Evolutionary conservation across 2,797 vertebrate species (phyloP).

Genomic region (Tragopan temminckii): DNA sequence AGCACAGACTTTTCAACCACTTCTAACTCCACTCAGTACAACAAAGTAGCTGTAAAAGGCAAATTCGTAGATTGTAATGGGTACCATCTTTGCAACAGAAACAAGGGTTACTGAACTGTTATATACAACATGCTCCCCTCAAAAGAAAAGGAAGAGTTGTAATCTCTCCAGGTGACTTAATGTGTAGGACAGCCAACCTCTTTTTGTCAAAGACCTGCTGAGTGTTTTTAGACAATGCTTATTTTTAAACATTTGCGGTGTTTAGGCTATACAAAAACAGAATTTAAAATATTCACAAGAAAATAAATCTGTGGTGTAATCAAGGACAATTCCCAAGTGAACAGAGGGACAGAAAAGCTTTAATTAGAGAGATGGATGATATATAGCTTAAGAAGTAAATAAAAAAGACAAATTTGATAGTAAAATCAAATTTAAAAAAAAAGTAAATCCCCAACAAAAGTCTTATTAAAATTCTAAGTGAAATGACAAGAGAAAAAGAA

Average conservation of each 20-base stretch:
- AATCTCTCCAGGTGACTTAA: background rate
- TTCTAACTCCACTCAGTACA: background rate
- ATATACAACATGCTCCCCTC: background rate
- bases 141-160: background rate
- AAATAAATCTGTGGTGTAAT: background rate
- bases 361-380: conserved; percentile 20
- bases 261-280: background rate
- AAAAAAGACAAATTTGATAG: conserved; percentile 12
- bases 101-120: background rate
- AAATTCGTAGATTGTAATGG: background rate
- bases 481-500: background rate
- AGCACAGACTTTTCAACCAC: background rate
- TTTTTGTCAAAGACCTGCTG: background rate
- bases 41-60: background rate
- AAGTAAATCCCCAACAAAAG: background rate
- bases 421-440: conserved; percentile 65
- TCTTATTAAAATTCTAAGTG: conserved; percentile 24
- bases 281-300: background rate
- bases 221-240: background rate
- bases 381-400: background rate
- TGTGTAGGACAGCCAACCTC: rapidly evolving
- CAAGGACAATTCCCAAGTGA: background rate
- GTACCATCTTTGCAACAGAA: background rate
- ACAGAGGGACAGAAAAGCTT: conserved; percentile 27
- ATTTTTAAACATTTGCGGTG: background rate